Evolutionary conservation across 2,888 invertebrate genomes (phyloP).

Genomic region (Lepidocyrtoides sp.): DNA sequence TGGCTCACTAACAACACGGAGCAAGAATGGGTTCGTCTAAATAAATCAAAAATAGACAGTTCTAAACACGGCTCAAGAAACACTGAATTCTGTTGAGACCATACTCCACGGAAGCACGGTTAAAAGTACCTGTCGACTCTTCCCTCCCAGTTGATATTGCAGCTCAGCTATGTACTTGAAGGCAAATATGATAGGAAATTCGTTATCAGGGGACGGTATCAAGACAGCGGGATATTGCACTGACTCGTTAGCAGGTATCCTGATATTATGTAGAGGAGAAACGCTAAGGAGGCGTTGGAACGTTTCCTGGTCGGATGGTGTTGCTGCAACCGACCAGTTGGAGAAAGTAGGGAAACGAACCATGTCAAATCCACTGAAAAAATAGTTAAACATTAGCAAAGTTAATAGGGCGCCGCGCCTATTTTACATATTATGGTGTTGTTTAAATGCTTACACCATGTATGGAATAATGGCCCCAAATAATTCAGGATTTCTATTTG

Average conservation of each 20-base stretch:
- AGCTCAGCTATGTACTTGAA: slow-evolving; percentile 97
- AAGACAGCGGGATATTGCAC: slow-evolving; percentile 80
- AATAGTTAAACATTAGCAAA: neutral
- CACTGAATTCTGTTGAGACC: no score
- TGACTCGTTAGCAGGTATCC: slow-evolving; percentile 69
- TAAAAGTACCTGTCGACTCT: slow-evolving; percentile 89
- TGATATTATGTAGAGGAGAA: slow-evolving; percentile 81
- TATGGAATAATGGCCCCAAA: slow-evolving; percentile 97
- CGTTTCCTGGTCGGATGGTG: slow-evolving; percentile 68
- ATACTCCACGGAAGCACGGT: no score
- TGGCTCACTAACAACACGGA: slow-evolving; percentile 76
- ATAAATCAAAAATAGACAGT: neutral
- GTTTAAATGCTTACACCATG: slow-evolving; percentile 92
- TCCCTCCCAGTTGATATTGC: slow-evolving; percentile 91
- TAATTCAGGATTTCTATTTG: slow-evolving; percentile 94
- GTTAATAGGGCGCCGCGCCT: neutral
- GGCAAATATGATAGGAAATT: slow-evolving; percentile 98
- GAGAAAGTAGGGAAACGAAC: slow-evolving; percentile 81
- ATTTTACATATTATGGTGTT: neutral
- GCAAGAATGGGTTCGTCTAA: slow-evolving; percentile 78
- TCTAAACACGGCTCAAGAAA: no score
- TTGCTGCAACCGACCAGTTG: slow-evolving; percentile 77
- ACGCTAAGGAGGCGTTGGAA: slow-evolving; percentile 75
- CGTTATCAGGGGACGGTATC: slow-evolving; percentile 77
- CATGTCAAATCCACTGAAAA: slow-evolving; percentile 80